These are phyloP conservation scores for Gymnarchus niloticus DNA, from an alignment of 2,113 vertebrate genomes.

Conservation along the genomic window DNA sequence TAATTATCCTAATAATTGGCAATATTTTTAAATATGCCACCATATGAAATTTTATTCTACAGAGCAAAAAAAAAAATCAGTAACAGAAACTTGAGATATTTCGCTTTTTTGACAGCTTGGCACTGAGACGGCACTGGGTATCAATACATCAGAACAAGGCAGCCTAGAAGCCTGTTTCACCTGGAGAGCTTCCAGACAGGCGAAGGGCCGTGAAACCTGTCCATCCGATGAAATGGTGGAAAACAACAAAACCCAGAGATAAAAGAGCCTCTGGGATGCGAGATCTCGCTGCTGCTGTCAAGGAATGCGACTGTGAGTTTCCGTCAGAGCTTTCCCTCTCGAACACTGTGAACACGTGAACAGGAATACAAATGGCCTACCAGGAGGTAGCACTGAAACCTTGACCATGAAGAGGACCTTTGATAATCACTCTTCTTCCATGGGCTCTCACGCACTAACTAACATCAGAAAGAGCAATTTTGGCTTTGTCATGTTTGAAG, in stretches of 20 bases:
- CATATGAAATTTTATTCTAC: not conserved
- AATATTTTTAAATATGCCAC: not conserved
- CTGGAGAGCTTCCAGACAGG: constrained; percentile 19
- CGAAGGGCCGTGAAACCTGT: constrained; percentile 10
- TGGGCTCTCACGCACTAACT: constrained; percentile 12
- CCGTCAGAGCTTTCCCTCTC: not conserved
- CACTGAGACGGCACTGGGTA: not conserved
- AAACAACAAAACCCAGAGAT: constrained; percentile 17
- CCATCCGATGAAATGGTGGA: constrained; percentile 1
- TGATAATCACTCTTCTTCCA: not conserved
- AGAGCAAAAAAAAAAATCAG: not conserved
- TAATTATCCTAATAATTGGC: not conserved
- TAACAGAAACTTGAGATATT: not conserved
- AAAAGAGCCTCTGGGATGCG: not conserved
- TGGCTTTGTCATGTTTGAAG: not conserved
- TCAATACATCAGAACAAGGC: constrained; percentile 10
- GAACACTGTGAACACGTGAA: not conserved
- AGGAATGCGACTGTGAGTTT: constrained; percentile 14
- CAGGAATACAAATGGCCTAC: not conserved
- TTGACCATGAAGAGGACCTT: not conserved
- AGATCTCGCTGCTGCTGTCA: constrained; percentile 19
- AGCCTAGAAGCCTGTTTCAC: not conserved
- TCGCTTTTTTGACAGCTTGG: not conserved
- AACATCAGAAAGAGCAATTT: not conserved
- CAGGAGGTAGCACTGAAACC: not conserved